phyloP scores from a whole-genome alignment of 2,797 vertebrate genomes.

The Novumbra hubbsi region DNA sequence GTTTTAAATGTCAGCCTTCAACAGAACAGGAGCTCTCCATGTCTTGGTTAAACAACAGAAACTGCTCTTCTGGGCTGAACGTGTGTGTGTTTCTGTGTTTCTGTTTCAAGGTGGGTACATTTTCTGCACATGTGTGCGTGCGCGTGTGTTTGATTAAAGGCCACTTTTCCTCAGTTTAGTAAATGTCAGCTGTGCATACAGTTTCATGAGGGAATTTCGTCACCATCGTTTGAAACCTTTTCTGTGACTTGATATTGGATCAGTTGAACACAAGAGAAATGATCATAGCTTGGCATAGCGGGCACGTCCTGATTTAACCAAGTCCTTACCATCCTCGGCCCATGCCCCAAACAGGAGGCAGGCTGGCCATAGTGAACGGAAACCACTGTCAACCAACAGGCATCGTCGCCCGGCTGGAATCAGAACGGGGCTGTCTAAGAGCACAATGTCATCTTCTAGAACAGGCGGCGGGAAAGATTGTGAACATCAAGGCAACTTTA shows the following conservation, averaged over 20 bases:
- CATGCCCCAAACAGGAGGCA: too few relatives aligned
- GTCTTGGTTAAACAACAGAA: conserved; percentile 13
- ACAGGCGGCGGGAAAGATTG: too few relatives aligned
- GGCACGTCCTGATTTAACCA: too few relatives aligned
- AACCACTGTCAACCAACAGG: too few relatives aligned
- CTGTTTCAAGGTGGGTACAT: not conserved
- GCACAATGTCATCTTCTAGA: too few relatives aligned
- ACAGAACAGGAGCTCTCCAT: conserved; percentile 1
- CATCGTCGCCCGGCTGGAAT: too few relatives aligned
- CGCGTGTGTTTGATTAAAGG: not conserved
- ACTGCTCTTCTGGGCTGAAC: conserved; percentile 2
- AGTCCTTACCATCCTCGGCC: too few relatives aligned
- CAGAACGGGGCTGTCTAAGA: too few relatives aligned
- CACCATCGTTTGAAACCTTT: not conserved
- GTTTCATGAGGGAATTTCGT: conserved; percentile 4
- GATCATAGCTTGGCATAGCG: not conserved
- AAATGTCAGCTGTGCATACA: not conserved
- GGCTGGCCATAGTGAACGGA: too few relatives aligned
- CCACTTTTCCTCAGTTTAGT: conserved; percentile 2
- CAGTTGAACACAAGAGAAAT: too few relatives aligned
- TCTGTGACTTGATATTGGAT: not conserved
- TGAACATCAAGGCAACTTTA: too few relatives aligned
- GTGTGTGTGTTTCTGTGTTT: not conserved
- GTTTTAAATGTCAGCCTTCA: conserved; percentile 51
- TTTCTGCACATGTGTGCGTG: not conserved